Evolutionary conservation across 2,113 vertebrate species (phyloP), one percentile per base, ranked within the genome.

Genomic region (Python bivittatus): DNA sequence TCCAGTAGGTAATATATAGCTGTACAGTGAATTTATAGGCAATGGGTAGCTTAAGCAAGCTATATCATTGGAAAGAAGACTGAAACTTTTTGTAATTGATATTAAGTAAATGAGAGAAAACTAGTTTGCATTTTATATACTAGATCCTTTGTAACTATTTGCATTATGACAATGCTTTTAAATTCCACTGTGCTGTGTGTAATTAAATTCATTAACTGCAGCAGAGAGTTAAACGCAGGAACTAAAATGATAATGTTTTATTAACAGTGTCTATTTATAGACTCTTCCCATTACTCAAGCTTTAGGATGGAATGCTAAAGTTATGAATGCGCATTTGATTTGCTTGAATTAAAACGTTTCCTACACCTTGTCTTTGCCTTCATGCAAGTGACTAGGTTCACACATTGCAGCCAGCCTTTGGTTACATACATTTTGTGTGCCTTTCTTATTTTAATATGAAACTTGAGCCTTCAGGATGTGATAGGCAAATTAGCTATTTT

Each of bases 201-300:
- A 88, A 91, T 93, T 93, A 91, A 93, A 93, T 84, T 91, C 90
- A 91, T 91, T 93, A 84, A 85, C 90, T 42, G 29, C 68, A 91
- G 90, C 90, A 89, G 48, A 89, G 64, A 72, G 90, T 79, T 85
- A 91, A 93, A 91, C 48, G 87, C 87, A 84, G 42, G 57, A 79
- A 89, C 33, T 85, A 83, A 86, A 93, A 91, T 84, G 33, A 93
- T 88, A 91, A 91, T 89, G 86, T 89, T 93, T 91, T 91, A 91
- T 91, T 92, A 93, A 91, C 57, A 48, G 54, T 68, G 91, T 22
- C 58, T 93, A 91, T 91, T 93, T 93, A 91, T 91, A 85, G 92
- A 85, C 38, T 58, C 60, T 90, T 57, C 88, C 61, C 58, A 53
- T 84, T 33, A 88, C 52, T 56, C 44, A 84, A 57, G 48, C 57